These are phyloP conservation scores for Patagioenas fasciata DNA, from an alignment of 2,113 vertebrate species.

Conservation along the genomic window DNA sequence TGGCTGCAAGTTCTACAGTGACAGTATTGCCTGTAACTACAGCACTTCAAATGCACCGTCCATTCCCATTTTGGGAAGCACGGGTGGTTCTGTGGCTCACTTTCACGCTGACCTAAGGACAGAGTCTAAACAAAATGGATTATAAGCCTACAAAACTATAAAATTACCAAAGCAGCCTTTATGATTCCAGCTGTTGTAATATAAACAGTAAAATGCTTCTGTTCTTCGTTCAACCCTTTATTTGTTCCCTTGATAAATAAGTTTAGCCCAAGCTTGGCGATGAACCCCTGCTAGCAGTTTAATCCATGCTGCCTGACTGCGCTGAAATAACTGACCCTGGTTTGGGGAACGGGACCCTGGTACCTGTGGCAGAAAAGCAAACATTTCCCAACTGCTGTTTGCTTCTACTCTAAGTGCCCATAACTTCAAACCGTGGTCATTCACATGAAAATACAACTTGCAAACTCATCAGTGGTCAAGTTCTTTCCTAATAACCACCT, in stretches of 20 bases:
- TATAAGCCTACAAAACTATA: not conserved
- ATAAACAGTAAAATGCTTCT: not conserved
- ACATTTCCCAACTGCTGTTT: not conserved
- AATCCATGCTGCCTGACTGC: not conserved
- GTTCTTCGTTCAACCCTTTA: not conserved
- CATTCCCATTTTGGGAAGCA: not conserved
- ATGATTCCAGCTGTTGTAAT: not conserved
- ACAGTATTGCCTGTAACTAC: not conserved
- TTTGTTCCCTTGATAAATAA: not conserved
- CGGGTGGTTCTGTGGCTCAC: not conserved
- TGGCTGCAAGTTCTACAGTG: not conserved
- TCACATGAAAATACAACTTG: rapidly evolving
- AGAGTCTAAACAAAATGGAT: not conserved
- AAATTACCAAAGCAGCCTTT: not conserved
- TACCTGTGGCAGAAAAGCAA: not conserved
- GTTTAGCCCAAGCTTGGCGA: not conserved
- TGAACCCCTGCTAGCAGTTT: not conserved
- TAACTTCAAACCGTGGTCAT: not conserved
- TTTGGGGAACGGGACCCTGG: rapidly evolving
- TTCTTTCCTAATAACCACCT: not conserved
- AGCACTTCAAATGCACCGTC: not conserved
- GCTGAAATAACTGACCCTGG: rapidly evolving
- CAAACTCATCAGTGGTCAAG: not conserved
- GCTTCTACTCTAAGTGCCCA: not conserved
- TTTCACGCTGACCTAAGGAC: not conserved